phyloP scores from a whole-genome alignment of 2,888 invertebrate species.

The Lithophane ornitopus region DNA sequence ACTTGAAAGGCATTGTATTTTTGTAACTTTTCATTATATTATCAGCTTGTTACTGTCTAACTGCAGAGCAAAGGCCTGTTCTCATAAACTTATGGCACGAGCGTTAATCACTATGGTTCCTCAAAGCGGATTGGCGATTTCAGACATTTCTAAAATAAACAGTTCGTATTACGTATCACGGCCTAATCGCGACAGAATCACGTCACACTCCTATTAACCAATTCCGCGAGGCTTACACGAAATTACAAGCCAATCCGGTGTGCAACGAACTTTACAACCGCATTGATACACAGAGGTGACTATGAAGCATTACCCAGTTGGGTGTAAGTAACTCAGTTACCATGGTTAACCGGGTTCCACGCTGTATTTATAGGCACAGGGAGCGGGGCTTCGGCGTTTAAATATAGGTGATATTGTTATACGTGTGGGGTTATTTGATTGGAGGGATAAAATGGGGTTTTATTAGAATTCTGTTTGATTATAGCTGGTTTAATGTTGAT shows the following conservation, averaged over 20 bases:
- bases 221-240: constrained; percentile 17
- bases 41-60: not conserved
- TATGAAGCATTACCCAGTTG: constrained; percentile 57
- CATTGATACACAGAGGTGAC: constrained; percentile 56
- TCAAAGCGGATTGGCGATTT: not conserved
- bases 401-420: constrained; percentile 40
- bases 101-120: not conserved
- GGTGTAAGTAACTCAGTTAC: constrained; percentile 71
- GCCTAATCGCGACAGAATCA: not conserved
- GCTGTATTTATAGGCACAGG: constrained; percentile 69
- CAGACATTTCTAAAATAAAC: not conserved
- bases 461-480: constrained; percentile 1
- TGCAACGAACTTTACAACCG: constrained; percentile 52
- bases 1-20: not conserved
- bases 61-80: not conserved
- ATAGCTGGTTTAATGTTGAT: not conserved
- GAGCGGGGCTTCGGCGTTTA: constrained; percentile 39
- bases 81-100: not conserved
- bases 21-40: not conserved
- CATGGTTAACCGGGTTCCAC: constrained; percentile 68
- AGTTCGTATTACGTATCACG: not conserved
- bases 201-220: constrained; percentile 6
- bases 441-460: constrained; percentile 2
- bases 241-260: constrained; percentile 47
- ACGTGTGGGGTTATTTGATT: constrained; percentile 9